phyloP scores from a whole-genome alignment of 2,797 vertebrate species.

The Vultur gryphus region DNA sequence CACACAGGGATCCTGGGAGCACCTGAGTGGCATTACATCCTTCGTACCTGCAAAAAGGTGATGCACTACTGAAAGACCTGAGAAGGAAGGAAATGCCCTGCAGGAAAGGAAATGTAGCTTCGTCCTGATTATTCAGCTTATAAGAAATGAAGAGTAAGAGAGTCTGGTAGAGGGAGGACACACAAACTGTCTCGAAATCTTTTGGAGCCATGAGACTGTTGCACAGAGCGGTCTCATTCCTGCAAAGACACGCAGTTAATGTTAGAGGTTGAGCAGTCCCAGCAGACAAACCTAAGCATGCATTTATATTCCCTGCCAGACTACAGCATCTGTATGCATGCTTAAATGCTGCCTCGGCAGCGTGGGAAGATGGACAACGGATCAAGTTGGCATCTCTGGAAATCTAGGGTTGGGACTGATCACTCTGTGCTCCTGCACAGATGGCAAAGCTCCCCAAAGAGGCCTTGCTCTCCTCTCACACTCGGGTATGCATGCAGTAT shows the following conservation, averaged over 20 bases:
- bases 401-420: not conserved
- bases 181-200: not conserved
- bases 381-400: not conserved
- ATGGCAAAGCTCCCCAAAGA: not conserved
- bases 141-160: not conserved
- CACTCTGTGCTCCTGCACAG: not conserved
- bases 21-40: not conserved
- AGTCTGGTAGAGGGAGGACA: not conserved
- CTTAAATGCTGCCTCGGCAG: not conserved
- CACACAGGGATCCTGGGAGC: not conserved
- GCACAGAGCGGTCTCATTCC: not conserved
- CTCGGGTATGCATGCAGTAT: fast-evolving
- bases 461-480: not conserved
- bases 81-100: not conserved
- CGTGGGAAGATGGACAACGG: not conserved
- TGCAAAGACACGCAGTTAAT: not conserved
- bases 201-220: not conserved
- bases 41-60: not conserved
- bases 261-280: not conserved
- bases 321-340: not conserved
- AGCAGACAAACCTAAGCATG: not conserved
- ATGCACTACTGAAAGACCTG: not conserved
- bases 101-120: not conserved
- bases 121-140: not conserved
- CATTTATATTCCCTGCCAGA: not conserved